A percentile compares a stretch with the other conserved stretches of the same genome.
phyloP scores from a whole-genome alignment of 2,888 invertebrate species.

The Allolobophora icterica region DNA sequence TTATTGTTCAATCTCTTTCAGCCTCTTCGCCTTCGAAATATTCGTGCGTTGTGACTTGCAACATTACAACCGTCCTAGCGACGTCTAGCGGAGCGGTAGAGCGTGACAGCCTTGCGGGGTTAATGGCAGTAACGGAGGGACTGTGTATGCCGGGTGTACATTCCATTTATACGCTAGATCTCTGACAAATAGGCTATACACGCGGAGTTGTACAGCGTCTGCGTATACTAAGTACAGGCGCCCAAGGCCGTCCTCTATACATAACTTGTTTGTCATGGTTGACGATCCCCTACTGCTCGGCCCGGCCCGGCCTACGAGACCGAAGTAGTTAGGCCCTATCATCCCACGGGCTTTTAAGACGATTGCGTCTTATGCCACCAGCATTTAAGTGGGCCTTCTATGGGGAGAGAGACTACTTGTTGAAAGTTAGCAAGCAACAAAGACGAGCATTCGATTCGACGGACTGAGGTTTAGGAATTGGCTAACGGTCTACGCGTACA shows the following conservation, averaged over 20 bases:
- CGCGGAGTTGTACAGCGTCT: neutral
- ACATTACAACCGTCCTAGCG: neutral
- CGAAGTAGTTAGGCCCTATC: neutral
- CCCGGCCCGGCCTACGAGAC: neutral
- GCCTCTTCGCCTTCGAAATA: neutral
- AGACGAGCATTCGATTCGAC: neutral
- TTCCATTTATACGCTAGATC: neutral
- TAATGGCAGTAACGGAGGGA: neutral
- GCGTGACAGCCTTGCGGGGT: neutral
- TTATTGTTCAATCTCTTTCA: neutral
- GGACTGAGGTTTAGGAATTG: neutral
- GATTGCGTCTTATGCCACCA: neutral
- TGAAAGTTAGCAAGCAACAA: neutral
- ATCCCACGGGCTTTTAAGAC: neutral
- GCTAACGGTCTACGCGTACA: neutral
- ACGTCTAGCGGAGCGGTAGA: no score
- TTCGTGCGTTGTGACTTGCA: neutral
- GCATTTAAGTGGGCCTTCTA: neutral
- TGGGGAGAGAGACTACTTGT: neutral
- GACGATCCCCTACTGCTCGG: neutral
- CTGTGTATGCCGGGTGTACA: neutral
- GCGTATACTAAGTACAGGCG: neutral
- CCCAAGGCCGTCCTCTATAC: neutral
- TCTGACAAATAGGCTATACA: neutral
- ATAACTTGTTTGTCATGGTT: neutral